Evolutionary conservation across 2,797 vertebrate genomes (phyloP).

Genomic region (Hozukius guyotensis): DNA sequence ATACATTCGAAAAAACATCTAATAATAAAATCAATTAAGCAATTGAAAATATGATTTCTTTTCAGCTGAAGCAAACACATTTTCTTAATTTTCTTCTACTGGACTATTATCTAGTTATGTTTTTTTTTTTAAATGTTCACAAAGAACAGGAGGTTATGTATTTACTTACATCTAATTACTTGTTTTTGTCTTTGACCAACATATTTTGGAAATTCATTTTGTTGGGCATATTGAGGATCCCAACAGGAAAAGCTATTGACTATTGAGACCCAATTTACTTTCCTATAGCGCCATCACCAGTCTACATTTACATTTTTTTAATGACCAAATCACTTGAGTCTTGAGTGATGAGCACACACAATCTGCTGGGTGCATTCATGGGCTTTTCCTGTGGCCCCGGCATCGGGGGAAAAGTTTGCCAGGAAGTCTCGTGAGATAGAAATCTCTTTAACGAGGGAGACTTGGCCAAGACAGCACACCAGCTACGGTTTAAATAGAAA

Average conservation of each 20-base stretch:
- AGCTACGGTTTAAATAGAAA: neutral
- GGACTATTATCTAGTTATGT: neutral
- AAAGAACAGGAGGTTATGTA: neutral
- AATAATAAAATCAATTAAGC: neutral
- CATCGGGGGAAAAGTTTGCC: neutral
- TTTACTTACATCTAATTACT: too few relatives aligned
- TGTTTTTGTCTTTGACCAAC: too few relatives aligned
- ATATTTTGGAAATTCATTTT: neutral
- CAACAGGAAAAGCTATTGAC: neutral
- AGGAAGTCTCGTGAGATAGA: neutral
- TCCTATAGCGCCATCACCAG: neutral
- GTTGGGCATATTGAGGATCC: neutral
- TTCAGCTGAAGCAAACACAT: neutral
- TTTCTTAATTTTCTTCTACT: neutral
- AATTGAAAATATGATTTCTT: neutral
- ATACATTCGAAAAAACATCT: neutral
- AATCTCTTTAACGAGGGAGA: neutral
- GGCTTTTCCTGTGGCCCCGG: neutral
- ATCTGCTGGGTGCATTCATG: neutral
- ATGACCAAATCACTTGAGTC: neutral
- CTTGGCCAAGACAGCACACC: too few relatives aligned
- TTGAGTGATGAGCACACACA: neutral
- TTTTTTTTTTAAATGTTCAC: neutral
- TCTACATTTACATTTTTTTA: neutral
- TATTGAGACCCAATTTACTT: neutral